Evolutionary conservation across 1,140 invertebrate species (phyloP).

Genomic region (Neodiprion fabricii): DNA sequence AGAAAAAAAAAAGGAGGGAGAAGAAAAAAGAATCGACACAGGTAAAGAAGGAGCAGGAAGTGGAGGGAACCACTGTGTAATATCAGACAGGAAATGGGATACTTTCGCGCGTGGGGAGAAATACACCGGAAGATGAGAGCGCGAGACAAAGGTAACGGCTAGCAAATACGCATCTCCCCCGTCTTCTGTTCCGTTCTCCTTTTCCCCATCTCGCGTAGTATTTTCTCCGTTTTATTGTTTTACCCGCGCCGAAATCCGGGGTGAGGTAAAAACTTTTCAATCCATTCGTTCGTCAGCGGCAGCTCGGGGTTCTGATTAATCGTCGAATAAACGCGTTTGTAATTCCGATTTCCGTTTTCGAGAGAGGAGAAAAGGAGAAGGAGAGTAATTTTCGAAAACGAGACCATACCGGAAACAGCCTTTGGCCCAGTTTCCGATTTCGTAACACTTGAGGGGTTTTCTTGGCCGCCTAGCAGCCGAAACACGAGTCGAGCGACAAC

Average conservation of each 20-base stretch:
- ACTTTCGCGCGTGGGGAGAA: conserved; percentile 1
- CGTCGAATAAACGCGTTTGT: too few relatives aligned
- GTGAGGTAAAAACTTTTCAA: neutral
- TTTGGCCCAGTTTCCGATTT: neutral
- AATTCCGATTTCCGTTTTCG: too few relatives aligned
- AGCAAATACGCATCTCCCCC: neutral
- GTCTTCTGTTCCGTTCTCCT: neutral
- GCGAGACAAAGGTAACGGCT: neutral
- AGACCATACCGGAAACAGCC: neutral
- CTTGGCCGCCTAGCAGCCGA: neutral
- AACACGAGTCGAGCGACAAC: too few relatives aligned
- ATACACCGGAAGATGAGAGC: conserved; percentile 4
- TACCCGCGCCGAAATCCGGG: neutral
- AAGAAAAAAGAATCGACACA: neutral
- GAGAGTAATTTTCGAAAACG: too few relatives aligned
- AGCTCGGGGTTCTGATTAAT: too few relatives aligned
- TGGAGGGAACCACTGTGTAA: neutral
- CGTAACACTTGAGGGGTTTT: neutral
- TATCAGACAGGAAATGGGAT: conserved; percentile 7
- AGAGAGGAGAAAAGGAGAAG: too few relatives aligned
- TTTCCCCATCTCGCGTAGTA: neutral
- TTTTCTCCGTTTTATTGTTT: neutral
- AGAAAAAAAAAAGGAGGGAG: neutral
- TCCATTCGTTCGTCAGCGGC: neutral
- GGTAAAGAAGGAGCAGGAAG: neutral